Evolutionary conservation across 1,140 invertebrate genomes (phyloP), one percentile per base, ranked within the genome.

Genomic region (Drosophila oshimai): DNA sequence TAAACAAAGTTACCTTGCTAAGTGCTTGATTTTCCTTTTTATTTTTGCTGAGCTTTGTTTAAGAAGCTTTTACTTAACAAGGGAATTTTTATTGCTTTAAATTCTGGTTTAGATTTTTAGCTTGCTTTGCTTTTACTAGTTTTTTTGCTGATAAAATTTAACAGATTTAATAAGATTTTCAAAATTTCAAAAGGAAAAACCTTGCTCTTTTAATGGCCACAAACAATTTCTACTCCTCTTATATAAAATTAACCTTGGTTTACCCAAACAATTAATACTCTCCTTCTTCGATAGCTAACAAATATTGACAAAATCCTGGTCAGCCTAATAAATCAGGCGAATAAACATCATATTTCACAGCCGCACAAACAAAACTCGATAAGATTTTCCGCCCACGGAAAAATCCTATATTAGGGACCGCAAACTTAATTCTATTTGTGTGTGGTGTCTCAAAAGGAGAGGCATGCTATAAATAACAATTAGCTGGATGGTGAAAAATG

Each of bases 401-500:
- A 12, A 36, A 15, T 33, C 24, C 49, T 29, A 53, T 65, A 57
- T 57, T 55, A 41, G 49, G 26, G 4, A 18, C 31, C 49, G 24
- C 68, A 24, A 46, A 24, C 76, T 70, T 77, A 67, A 87, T 81
- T 81, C 64, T 64, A 74, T 87, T 80, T 61, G 62, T 39, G 54
- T 60, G 18, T 33, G 57, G 17, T 36, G 60, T 46, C 45, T 68
- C 44, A 57, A 86, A 68, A 26, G 47, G 45, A 50, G 37, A 47
- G 60, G 70, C 71, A 36, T 54, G 77, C 62, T 74, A 81, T 87
- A 86, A 81, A 86, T 86, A 81, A 81, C 76, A 86, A 86, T 86
- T 86, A 87, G 81, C 76, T 70, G 76, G 73, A 81, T 74, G 76
- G 81, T 87, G 42, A 87, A 81, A 86, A 86, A 86, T 74, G 64